A percentile compares a stretch with the other conserved stretches of the same genome.
These are phyloP conservation scores for Cyanoderma ruficeps DNA, from an alignment of 2,113 vertebrate species.

Conservation along the genomic window DNA sequence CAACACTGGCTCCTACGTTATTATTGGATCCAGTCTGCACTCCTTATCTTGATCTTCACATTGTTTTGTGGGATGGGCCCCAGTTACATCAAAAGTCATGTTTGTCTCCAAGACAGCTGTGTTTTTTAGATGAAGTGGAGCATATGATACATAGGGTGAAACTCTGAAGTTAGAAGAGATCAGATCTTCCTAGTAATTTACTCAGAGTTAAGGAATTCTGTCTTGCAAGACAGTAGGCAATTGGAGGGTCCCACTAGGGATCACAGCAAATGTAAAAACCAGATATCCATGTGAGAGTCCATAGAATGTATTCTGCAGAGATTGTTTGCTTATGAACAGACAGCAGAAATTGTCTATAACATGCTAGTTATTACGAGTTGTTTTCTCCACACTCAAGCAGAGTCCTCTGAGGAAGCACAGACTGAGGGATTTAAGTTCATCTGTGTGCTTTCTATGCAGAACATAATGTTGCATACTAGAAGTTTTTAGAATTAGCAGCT, in stretches of 20 bases:
- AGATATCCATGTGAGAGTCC: background rate
- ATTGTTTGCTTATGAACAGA: background rate
- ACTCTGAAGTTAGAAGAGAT: slow-evolving; percentile 5
- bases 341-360: background rate
- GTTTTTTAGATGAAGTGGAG: slow-evolving; percentile 29
- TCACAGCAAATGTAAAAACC: background rate
- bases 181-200: slow-evolving; percentile 24
- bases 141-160: background rate
- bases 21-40: slow-evolving; percentile 13
- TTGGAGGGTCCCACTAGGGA: background rate
- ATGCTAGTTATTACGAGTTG: background rate
- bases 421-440: background rate
- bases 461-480: background rate
- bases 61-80: slow-evolving; percentile 55
- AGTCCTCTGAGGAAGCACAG: background rate
- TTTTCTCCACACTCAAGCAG: background rate
- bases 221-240: slow-evolving; percentile 34
- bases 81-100: slow-evolving; percentile 45
- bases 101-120: slow-evolving; percentile 55
- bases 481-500: background rate
- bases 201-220: slow-evolving; percentile 20
- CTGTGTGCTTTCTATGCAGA: background rate
- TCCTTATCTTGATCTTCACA: slow-evolving; percentile 67
- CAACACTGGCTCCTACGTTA: background rate
- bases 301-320: background rate